Percentiles rank a stretch among this genome's conserved stretches.
Conservation (phyloP, 2,888 invertebrate species). For the Andrena camellia region DNA sequence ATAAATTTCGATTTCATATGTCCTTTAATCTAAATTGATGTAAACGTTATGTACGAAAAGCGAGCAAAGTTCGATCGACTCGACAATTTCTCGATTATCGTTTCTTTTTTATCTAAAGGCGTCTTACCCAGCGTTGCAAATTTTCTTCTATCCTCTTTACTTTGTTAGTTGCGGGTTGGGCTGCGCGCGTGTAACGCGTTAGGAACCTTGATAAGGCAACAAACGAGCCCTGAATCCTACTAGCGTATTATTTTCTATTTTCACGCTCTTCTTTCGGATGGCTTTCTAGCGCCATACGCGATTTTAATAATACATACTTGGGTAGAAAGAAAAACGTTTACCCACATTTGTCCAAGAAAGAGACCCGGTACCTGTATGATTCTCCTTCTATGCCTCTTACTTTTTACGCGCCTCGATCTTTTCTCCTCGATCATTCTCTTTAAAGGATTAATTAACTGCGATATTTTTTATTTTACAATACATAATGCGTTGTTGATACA, state of each 20-base stretch:
- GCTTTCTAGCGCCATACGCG: not conserved
- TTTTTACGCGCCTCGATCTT: slow-evolving; percentile 4
- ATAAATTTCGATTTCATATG: not conserved
- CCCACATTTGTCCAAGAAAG: slow-evolving; percentile 51
- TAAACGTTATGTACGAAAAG: slow-evolving; percentile 40
- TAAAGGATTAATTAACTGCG: slow-evolving; percentile 17
- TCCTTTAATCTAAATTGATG: slow-evolving; percentile 13
- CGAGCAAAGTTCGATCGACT: not conserved
- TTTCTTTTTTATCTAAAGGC: not conserved
- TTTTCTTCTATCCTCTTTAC: slow-evolving; percentile 22
- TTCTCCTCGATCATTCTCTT: not conserved
- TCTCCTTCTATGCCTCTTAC: slow-evolving; percentile 30
- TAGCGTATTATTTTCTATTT: slow-evolving; percentile 47
- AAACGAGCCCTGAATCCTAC: slow-evolving; percentile 75
- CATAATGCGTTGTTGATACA: slow-evolving; percentile 26
- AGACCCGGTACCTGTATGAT: slow-evolving; percentile 66
- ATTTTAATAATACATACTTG: slow-evolving; percentile 35
- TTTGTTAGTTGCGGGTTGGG: slow-evolving; percentile 63
- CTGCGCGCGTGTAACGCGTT: slow-evolving; percentile 65
- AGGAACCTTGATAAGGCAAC: slow-evolving; percentile 81
- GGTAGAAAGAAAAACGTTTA: slow-evolving; percentile 46
- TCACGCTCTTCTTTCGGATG: slow-evolving; percentile 36
- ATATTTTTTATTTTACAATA: slow-evolving; percentile 38
- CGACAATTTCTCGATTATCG: slow-evolving; percentile 6
- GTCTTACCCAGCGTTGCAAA: slow-evolving; percentile 41